Conservation (phyloP, 2,113 vertebrate species). For the Albula goreensis region DNA sequence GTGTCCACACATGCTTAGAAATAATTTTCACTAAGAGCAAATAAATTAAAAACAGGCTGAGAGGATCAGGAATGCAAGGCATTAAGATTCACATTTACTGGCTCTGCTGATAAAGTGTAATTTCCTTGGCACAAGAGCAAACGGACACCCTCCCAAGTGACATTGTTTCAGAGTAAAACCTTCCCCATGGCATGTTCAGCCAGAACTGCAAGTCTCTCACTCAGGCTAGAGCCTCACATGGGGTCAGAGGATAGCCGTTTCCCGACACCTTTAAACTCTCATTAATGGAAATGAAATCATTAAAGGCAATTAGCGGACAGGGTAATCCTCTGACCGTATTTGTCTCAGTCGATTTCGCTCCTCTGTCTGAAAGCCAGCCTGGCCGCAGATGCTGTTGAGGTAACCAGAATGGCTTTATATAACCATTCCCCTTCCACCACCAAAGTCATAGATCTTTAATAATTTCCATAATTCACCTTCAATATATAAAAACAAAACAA, state of each 20-base stretch:
- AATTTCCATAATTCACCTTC: conserved; percentile 37
- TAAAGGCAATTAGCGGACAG: neutral
- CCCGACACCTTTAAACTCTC: neutral
- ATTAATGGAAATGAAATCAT: neutral
- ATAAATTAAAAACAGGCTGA: neutral
- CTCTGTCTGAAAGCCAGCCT: neutral
- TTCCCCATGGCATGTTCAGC: neutral
- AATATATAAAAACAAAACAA: conserved; percentile 37
- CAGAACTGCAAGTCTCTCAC: neutral
- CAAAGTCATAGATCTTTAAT: conserved; percentile 20
- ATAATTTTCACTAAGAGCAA: neutral
- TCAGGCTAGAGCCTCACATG: neutral
- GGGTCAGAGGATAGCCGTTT: neutral
- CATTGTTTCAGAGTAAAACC: neutral
- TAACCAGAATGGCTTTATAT: conserved; percentile 40
- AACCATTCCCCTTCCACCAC: conserved; percentile 44
- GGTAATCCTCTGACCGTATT: neutral
- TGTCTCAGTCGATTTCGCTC: neutral
- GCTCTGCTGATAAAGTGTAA: neutral
- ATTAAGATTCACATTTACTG: neutral
- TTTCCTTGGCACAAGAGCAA: neutral
- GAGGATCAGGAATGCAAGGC: neutral
- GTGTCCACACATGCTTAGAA: neutral
- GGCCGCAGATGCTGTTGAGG: neutral
- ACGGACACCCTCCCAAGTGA: neutral